Percentiles rank a stretch among this genome's conserved stretches.
Conservation (phyloP, 2,888 invertebrate genomes). For the Dinocampus coccinellae region DNA sequence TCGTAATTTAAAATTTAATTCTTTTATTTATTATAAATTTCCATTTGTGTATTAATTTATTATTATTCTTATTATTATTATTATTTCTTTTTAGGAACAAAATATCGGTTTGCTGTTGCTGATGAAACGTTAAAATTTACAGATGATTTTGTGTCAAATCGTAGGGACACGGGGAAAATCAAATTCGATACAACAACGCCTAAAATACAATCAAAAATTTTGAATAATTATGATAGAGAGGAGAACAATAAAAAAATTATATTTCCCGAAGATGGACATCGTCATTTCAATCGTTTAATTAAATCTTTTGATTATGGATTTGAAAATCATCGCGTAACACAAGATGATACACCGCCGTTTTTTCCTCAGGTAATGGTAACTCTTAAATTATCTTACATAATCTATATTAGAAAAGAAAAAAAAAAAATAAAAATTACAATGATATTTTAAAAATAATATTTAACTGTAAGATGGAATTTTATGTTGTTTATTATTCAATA, state of each 20-base stretch:
- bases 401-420: neutral
- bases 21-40: neutral
- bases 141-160: slow-evolving; percentile 60
- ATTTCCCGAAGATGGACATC: slow-evolving; percentile 46
- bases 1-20: neutral
- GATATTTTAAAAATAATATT: neutral
- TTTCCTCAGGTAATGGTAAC: slow-evolving; percentile 45
- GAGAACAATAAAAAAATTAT: slow-evolving; percentile 33
- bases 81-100: slow-evolving; percentile 17
- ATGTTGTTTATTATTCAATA: neutral
- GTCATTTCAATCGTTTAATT: slow-evolving; percentile 41
- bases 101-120: slow-evolving; percentile 30
- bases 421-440: neutral
- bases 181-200: slow-evolving; percentile 62
- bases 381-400: neutral
- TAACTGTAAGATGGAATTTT: too few species aligned
- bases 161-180: slow-evolving; percentile 72
- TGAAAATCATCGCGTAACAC: slow-evolving; percentile 8
- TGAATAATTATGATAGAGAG: neutral
- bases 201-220: neutral
- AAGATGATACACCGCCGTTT: slow-evolving; percentile 26
- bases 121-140: slow-evolving; percentile 37
- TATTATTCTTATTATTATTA: slow-evolving; percentile 3
- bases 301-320: slow-evolving; percentile 40
- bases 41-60: neutral